phyloP scores from a whole-genome alignment of 1,140 invertebrate genomes.

The Pseudoatta argentina region DNA sequence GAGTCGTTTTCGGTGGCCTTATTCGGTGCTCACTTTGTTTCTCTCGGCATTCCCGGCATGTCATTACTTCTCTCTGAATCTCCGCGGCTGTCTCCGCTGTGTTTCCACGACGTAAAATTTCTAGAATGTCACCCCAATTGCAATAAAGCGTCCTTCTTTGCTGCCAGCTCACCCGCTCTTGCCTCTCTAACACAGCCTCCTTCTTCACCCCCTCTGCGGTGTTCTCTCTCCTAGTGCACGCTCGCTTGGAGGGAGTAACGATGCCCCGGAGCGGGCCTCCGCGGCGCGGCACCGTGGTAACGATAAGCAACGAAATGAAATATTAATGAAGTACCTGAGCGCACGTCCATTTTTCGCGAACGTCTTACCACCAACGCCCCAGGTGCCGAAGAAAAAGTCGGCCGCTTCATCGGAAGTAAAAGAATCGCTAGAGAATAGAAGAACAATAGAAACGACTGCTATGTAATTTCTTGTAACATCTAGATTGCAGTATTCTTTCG shows the following conservation, averaged over 20 bases:
- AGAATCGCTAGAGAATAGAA: constrained; percentile 29
- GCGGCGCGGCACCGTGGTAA: constrained; percentile 81
- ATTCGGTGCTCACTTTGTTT: not conserved
- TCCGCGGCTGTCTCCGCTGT: constrained; percentile 35
- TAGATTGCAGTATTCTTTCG: constrained; percentile 6
- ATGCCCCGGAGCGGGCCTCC: constrained; percentile 81
- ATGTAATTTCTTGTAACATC: not conserved
- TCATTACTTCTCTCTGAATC: constrained; percentile 57
- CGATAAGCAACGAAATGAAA: constrained; percentile 87
- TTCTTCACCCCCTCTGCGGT: constrained; percentile 43
- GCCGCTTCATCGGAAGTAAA: constrained; percentile 46
- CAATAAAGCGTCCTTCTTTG: constrained; percentile 65
- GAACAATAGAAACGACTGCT: constrained; percentile 54
- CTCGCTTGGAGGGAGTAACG: constrained; percentile 83
- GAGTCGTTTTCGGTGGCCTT: constrained; percentile 26
- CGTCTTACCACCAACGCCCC: constrained; percentile 74
- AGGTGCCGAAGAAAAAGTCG: constrained; percentile 73
- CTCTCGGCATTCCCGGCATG: constrained; percentile 26
- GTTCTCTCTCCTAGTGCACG: constrained; percentile 65
- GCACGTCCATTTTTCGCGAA: constrained; percentile 76
- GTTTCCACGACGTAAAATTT: constrained; percentile 56
- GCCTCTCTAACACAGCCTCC: constrained; percentile 49
- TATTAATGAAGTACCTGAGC: constrained; percentile 85
- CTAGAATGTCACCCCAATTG: constrained; percentile 64
- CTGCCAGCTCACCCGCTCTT: constrained; percentile 28